Base-by-base conservation (phyloP, 64 coral and sea anemone genomes). In the Stichodactyla helianthus region DNA sequence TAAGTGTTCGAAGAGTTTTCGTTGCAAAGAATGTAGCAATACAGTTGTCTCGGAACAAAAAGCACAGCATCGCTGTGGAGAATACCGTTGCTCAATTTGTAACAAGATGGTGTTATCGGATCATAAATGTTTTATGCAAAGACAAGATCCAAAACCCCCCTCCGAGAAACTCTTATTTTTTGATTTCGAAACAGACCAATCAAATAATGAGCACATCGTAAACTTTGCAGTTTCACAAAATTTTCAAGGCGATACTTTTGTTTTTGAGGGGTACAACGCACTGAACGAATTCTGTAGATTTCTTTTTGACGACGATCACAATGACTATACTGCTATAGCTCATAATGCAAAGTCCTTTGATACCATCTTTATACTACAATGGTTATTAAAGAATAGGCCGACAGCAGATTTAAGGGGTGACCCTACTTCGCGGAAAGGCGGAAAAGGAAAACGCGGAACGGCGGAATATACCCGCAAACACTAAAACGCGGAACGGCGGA, bases 181-280 rank as follows among this genome's bases (percentile, higher is more conserved):
- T 44, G 35, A 44, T 44, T 44, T 44, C 35, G 35, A 44, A 44
- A 44, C 35, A 44, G 35, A 44, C 35, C 44, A 27, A 14, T 79
- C 77, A 1, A 79, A 13, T 14, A 25, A 25, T 23, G 77, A 79
- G 44, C 77, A 79, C 44, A 70, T 79, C 12, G 77, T 79, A 14
- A 79, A 79, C 26, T 79, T 79, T 79, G 77, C 77, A 50, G 77
- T 79, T 15, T 23, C 15, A 19, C 77, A 50, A 50, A 14, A 79
- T 50, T 27, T 50, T 14, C 13, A 15, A 13, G 44, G 44, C 14
- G 26, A 23, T 13, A 50, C n/a, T 14, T 79, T 27, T 19, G 25
- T 79, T 19, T 79, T 79, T 4, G 26, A 79, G 25, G 77, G 77
- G 12, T 79, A 79, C 26, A 4, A 79, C 61, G 61, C 61, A 20